Percentiles rank a stretch among this genome's conserved stretches.
These are phyloP conservation scores for Mythimna loreyi DNA, from an alignment of 2,888 invertebrate species.

Conservation along the genomic window DNA sequence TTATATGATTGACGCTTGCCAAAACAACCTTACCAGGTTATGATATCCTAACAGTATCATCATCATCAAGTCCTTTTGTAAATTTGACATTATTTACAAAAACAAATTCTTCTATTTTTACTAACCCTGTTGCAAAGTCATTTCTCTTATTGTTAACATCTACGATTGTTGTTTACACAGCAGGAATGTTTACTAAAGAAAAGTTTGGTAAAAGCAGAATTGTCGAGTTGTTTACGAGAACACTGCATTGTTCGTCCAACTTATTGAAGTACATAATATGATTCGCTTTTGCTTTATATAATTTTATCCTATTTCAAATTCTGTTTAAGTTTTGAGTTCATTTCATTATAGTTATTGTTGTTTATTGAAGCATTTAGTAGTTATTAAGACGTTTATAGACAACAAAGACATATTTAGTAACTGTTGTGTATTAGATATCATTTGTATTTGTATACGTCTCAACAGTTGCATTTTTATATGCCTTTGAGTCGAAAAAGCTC, in stretches of 20 bases:
- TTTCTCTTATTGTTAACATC: slow-evolving; percentile 16
- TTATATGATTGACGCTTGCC: not conserved
- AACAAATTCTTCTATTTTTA: slow-evolving; percentile 12
- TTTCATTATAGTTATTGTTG: slow-evolving; percentile 12
- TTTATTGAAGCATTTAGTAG: not conserved
- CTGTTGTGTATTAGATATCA: slow-evolving; percentile 30
- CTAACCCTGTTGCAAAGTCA: slow-evolving; percentile 1
- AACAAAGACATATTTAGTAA: not conserved
- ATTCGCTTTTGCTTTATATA: slow-evolving; percentile 11
- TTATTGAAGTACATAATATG: not conserved
- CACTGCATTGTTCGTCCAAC: slow-evolving; percentile 16
- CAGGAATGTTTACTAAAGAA: slow-evolving; percentile 13
- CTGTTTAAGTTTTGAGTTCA: not conserved
- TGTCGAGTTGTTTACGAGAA: slow-evolving; percentile 27
- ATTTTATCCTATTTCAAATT: not conserved
- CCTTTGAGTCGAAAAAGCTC: not conserved
- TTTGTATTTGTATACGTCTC: not conserved
- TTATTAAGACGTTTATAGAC: too few relatives aligned
- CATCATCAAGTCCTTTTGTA: not conserved
- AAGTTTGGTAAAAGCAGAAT: slow-evolving; percentile 33
- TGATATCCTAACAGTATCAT: not conserved
- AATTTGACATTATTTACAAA: not conserved
- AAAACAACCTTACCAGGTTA: not conserved
- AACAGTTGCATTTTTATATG: slow-evolving; percentile 16
- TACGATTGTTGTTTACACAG: slow-evolving; percentile 30